Base-by-base conservation (phyloP, 2,113 vertebrate species). In the Xiphophorus couchianus region DNA sequence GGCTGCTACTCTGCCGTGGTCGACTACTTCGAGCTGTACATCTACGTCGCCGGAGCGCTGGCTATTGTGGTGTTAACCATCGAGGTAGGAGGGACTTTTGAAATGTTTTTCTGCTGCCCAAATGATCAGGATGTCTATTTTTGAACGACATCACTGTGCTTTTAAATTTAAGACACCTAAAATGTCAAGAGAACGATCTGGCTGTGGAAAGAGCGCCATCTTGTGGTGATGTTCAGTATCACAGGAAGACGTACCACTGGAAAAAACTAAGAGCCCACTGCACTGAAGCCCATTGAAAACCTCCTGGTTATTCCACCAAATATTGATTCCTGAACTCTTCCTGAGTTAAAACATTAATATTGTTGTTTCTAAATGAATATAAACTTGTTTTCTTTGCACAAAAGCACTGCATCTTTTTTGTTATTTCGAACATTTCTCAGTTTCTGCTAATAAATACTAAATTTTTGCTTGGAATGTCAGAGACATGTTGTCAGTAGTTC, bases 1-100 rank as follows among this genome's bases (percentile, higher is more conserved):
- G 97, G 97, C 61, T 99, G 97, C 80, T 98, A 99, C 93, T 95
- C 96, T 0, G 94, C 97, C 33, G 97, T 98, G 74, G 95, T 98
- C 65, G 97, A 97, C 69, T 94, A 96, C 92, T 96, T 97, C 4
- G 97, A 99, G 84, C 94, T 95, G 0, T 98, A 98, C 1, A 97
- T 98, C 88, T 99, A 98, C 86, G 95, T 97, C 67, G 96, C 96
- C 0, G 97, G 97, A 92, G 97, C 96, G 0, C 94, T 98, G 12
- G 95, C 96, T 88, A 98, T 99, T 0, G 96, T 97, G 19, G 95
- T 98, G 71, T 72, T 99, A 91, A 97, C 97, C 61, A 96, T 97
- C 3, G 97, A 99, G 96, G 97, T 99, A 93, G 1, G 83, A 64
- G 27, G 7, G 1, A 35, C 31, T 80, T 44, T 64, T 28, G 44